Evolutionary conservation across 2,797 vertebrate genomes (phyloP).

Genomic region (Fringilla coelebs): DNA sequence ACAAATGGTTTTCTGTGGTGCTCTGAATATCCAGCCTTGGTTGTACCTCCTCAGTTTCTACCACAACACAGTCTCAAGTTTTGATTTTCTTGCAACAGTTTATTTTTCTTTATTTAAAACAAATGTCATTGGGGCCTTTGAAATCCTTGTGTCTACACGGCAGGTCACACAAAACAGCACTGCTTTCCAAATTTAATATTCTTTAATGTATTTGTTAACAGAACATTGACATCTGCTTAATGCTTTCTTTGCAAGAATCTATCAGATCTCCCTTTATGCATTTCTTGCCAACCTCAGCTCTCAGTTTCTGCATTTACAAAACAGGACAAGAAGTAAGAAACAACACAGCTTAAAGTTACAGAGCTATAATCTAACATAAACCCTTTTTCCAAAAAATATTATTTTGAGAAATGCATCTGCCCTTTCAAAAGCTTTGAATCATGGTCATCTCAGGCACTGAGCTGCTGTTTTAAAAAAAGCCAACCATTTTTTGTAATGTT

Average conservation of each 20-base stretch:
- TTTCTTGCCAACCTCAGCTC: not conserved
- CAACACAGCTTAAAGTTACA: not conserved
- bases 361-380: not conserved
- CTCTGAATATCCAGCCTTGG: not conserved
- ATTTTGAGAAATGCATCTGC: not conserved
- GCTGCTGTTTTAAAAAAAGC: not conserved
- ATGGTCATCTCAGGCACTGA: not conserved
- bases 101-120: constrained; percentile 25
- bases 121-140: not conserved
- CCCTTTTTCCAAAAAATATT: not conserved
- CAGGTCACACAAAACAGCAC: not conserved
- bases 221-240: not conserved
- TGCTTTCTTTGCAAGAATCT: not conserved
- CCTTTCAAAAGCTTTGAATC: not conserved
- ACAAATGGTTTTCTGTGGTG: not conserved
- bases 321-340: not conserved
- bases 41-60: not conserved
- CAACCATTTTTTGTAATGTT: not conserved
- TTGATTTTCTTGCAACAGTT: not conserved
- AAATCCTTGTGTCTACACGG: not conserved
- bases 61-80: not conserved
- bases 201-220: constrained; percentile 25
- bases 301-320: not conserved
- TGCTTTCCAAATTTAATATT: not conserved
- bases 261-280: not conserved